Evolutionary conservation across 2,797 vertebrate species (phyloP).

Genomic region (Poecile montanus): DNA sequence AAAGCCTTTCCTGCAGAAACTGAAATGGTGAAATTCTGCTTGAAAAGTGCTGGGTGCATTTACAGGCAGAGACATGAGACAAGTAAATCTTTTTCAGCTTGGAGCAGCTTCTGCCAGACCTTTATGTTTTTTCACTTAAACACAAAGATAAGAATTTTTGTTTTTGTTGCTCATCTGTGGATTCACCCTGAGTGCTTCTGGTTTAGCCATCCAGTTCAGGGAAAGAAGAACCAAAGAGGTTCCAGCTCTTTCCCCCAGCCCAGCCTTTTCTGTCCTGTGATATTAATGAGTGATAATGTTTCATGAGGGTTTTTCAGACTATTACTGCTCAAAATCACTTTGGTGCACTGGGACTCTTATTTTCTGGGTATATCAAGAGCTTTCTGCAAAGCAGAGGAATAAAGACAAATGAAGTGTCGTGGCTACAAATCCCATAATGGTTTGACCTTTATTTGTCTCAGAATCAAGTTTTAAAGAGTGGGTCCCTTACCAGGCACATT

Average conservation of each 20-base stretch:
- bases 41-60: neutral
- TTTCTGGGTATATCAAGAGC: neutral
- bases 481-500: accelerated
- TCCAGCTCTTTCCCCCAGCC: neutral
- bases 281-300: slow-evolving; percentile 16
- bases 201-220: neutral
- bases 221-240: neutral
- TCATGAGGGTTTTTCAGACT: neutral
- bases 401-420: neutral
- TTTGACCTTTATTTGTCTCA: neutral
- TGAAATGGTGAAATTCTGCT: neutral
- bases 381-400: neutral
- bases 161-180: neutral
- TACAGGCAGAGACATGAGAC: neutral
- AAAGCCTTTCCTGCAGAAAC: neutral
- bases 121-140: neutral
- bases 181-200: neutral
- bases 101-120: neutral
- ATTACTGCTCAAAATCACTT: slow-evolving; percentile 40
- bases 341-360: neutral
- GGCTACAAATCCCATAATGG: neutral
- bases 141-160: neutral
- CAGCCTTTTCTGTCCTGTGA: neutral
- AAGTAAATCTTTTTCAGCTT: neutral
- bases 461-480: neutral